Evolutionary conservation across 2,113 vertebrate genomes (phyloP).

Genomic region (Xiphias gladius): DNA sequence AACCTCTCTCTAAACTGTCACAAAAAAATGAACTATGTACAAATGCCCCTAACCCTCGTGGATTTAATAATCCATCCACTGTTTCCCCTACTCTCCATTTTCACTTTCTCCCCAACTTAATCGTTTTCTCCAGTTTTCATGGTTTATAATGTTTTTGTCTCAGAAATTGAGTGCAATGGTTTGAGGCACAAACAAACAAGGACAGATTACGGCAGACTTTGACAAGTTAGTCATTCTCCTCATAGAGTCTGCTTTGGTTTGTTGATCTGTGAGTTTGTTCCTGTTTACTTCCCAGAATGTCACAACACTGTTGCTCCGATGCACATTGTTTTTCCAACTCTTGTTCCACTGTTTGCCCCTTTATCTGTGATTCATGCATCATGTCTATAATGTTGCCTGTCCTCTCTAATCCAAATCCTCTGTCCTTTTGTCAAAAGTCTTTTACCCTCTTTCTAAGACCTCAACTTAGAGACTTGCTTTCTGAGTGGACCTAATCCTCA

Average conservation of each 20-base stretch:
- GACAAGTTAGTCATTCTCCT: conserved; percentile 28
- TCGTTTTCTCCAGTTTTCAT: conserved; percentile 34
- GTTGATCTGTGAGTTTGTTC: conserved; percentile 43
- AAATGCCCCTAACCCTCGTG: conserved; percentile 24
- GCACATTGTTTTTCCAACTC: conserved; percentile 41
- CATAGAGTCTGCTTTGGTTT: conserved; percentile 35
- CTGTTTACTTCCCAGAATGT: conserved; percentile 44
- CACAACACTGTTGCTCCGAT: conserved; percentile 40
- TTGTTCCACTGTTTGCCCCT: conserved; percentile 17
- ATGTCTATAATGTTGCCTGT: conserved; percentile 3
- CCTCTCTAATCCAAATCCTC: conserved; percentile 17
- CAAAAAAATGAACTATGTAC: neutral
- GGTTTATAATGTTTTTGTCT: conserved; percentile 24
- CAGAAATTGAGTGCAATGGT: conserved; percentile 12
- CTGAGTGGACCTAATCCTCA: neutral
- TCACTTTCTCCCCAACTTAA: conserved; percentile 28
- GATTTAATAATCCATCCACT: conserved; percentile 34
- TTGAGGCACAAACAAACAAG: conserved; percentile 47
- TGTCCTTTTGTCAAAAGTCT: conserved; percentile 13
- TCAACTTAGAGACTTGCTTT: neutral
- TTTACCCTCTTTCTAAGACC: neutral
- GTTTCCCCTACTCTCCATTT: neutral
- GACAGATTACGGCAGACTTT: conserved; percentile 30
- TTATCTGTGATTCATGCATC: conserved; percentile 40
- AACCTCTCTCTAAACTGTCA: conserved; percentile 36